These are phyloP conservation scores for Phataginus tricuspis DNA, from an alignment of 2,797 vertebrate species.

Conservation along the genomic window DNA sequence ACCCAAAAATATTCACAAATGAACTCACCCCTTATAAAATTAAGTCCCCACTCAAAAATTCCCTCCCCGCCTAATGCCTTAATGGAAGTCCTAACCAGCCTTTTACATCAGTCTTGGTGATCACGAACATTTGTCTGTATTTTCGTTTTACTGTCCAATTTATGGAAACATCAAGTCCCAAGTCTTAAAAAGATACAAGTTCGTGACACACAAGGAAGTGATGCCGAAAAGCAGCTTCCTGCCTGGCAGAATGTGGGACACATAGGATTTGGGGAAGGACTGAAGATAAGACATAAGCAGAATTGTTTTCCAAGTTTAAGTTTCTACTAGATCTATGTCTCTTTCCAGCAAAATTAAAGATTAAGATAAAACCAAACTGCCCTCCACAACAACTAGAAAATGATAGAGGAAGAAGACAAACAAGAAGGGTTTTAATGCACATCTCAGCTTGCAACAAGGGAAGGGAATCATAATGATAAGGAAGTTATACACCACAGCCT, in stretches of 20 bases:
- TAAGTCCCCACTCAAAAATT: background rate
- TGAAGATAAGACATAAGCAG: background rate
- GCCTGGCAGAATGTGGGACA: no score
- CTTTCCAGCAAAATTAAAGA: background rate
- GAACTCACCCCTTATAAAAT: background rate
- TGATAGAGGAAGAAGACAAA: background rate
- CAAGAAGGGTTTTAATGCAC: background rate
- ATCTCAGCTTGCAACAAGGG: background rate
- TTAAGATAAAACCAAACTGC: background rate
- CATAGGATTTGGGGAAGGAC: no score
- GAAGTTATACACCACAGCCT: background rate
- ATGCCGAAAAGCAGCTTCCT: background rate
- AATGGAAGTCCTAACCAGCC: background rate
- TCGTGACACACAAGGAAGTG: background rate
- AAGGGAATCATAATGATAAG: background rate
- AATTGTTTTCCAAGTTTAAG: background rate
- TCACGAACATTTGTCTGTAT: background rate
- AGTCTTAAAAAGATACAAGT: background rate
- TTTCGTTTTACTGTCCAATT: background rate
- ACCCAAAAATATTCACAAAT: background rate
- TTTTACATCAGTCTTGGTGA: background rate
- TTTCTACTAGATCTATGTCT: background rate
- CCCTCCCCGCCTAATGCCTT: background rate
- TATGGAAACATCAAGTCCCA: background rate
- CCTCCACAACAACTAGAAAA: background rate